Percentiles rank a stretch among this genome's conserved stretches.
phyloP scores from a whole-genome alignment of 2,113 vertebrate genomes.

The Antennarius striatus region DNA sequence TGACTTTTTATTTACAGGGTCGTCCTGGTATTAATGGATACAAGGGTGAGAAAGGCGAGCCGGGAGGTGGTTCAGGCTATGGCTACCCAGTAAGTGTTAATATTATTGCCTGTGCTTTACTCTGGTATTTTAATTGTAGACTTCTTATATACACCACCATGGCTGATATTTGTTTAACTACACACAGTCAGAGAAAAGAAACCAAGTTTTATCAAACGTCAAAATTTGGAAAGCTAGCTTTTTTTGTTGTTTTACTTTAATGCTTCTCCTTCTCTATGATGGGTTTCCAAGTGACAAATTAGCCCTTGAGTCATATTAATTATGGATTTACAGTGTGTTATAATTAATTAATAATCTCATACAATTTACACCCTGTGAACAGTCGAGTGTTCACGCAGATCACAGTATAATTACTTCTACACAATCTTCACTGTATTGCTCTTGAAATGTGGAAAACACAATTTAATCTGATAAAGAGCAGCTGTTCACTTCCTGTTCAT shows the following conservation, averaged over 20 bases:
- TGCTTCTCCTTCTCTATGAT: background rate
- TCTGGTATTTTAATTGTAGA: no score
- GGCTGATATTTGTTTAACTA: no score
- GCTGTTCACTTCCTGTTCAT: background rate
- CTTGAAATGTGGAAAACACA: background rate
- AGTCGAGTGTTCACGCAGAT: no score
- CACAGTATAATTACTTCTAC: no score
- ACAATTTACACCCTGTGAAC: no score
- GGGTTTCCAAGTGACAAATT: background rate
- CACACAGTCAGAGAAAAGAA: background rate
- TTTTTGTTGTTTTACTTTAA: background rate
- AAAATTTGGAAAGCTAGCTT: background rate
- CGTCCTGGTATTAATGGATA: constrained; percentile 92
- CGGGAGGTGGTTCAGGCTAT: constrained; percentile 57
- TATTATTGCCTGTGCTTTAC: background rate
- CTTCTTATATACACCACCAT: no score
- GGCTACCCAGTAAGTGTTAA: constrained; percentile 81
- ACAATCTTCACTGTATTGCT: background rate
- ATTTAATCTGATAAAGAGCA: no score
- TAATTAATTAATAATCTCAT: no score
- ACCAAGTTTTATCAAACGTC: background rate
- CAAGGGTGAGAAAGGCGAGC: constrained; percentile 94
- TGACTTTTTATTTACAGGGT: constrained; percentile 77
- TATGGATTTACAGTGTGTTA: no score
- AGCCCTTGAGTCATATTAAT: no score